Conservation (phyloP, 2,888 invertebrate species). For the Hydriomena furcata region DNA sequence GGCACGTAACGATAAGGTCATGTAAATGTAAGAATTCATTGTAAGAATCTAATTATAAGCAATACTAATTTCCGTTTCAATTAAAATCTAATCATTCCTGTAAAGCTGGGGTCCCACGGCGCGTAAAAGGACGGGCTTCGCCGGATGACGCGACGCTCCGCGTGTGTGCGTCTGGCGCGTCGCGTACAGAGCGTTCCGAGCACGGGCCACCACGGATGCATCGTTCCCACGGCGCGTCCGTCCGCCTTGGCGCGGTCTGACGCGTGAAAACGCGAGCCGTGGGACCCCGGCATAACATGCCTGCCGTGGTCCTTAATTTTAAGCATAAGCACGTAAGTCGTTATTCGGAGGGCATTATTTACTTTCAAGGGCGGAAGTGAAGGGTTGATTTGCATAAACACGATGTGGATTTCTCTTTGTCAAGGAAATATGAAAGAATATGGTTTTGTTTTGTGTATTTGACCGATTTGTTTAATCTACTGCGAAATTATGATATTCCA, state of each 20-base stretch:
- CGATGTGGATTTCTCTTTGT: conserved; percentile 29
- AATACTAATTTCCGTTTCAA: conserved; percentile 21
- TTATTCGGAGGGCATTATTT: conserved; percentile 24
- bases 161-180: too few species aligned
- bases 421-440: conserved; percentile 23
- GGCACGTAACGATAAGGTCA: background rate
- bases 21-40: background rate
- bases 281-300: too few species aligned
- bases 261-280: too few species aligned
- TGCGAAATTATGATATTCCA: too few species aligned
- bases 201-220: too few species aligned
- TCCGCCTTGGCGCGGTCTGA: too few species aligned
- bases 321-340: conserved; percentile 32
- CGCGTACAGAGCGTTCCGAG: too few species aligned
- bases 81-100: conserved; percentile 11
- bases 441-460: background rate
- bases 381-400: conserved; percentile 32
- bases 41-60: conserved; percentile 10
- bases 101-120: too few species aligned
- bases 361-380: conserved; percentile 36
- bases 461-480: too few species aligned
- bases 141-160: too few species aligned
- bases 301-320: conserved; percentile 10
- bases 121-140: too few species aligned
- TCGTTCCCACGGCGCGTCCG: too few species aligned